A percentile compares a stretch with the other conserved stretches of the same genome.
Conservation (phyloP, 1,140 invertebrate species). For the Mylabris phalerata region DNA sequence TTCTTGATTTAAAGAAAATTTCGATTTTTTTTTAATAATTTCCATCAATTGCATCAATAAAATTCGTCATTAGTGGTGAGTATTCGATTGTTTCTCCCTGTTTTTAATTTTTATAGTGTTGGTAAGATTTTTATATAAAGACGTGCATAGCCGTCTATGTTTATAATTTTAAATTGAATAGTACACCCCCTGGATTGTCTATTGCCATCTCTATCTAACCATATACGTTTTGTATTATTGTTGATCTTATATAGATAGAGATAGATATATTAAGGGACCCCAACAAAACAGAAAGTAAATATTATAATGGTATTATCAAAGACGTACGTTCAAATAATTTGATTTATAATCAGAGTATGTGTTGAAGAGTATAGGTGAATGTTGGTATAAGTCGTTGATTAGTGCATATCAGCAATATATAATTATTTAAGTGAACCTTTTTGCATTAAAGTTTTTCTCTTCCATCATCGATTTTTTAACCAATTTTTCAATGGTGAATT, state of each 20-base stretch:
- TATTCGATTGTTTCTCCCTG: background rate
- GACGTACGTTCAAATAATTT: slow-evolving; percentile 29
- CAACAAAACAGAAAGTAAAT: slow-evolving; percentile 28
- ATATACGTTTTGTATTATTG: too few relatives aligned
- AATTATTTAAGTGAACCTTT: slow-evolving; percentile 44
- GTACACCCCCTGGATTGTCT: slow-evolving; percentile 29
- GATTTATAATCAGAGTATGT: too few relatives aligned
- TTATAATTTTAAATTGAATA: slow-evolving; percentile 28
- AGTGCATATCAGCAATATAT: slow-evolving; percentile 35
- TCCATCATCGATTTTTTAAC: slow-evolving; percentile 36
- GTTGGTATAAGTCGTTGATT: slow-evolving; percentile 34
- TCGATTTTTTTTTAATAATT: background rate
- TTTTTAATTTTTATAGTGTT: background rate
- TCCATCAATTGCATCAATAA: too few relatives aligned
- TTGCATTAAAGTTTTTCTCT: slow-evolving; percentile 40
- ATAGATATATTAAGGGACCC: too few relatives aligned
- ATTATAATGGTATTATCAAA: slow-evolving; percentile 27
- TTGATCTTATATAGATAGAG: too few relatives aligned
- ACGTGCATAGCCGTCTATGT: slow-evolving; percentile 3
- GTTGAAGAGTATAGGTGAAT: background rate
- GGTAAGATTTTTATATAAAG: background rate
- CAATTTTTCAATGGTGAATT: slow-evolving; percentile 22
- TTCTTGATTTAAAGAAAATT: slow-evolving; percentile 10
- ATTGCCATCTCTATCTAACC: too few relatives aligned
- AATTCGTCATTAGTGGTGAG: background rate